Percentiles rank a stretch among this genome's conserved stretches.
Conservation (phyloP, 1,140 invertebrate species). For the Antheraea pernyi region DNA sequence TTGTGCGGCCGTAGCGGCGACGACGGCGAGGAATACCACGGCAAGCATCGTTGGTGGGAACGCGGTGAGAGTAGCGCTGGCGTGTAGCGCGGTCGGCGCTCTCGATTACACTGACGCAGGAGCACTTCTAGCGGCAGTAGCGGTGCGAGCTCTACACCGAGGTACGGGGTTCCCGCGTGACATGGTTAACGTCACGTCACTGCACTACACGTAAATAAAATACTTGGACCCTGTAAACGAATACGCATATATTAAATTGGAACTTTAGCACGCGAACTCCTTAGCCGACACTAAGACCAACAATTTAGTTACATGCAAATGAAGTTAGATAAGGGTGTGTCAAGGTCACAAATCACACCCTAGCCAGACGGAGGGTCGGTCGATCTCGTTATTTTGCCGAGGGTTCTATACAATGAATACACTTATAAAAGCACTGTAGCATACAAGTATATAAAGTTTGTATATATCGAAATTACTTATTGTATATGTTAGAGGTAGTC, state of each 20-base stretch:
- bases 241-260: background rate
- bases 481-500: background rate
- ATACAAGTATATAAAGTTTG: background rate
- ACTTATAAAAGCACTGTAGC: background rate
- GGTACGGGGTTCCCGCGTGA: slow-evolving; percentile 42
- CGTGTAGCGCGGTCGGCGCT: slow-evolving; percentile 55
- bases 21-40: slow-evolving; percentile 45
- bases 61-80: slow-evolving; percentile 19
- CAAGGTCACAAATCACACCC: slow-evolving; percentile 60
- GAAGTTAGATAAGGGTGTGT: slow-evolving; percentile 43
- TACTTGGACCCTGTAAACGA: slow-evolving; percentile 26
- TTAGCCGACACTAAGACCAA: background rate
- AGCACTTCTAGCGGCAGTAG: slow-evolving; percentile 32
- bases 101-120: slow-evolving; percentile 53
- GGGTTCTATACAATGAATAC: slow-evolving; percentile 43
- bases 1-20: slow-evolving; percentile 54
- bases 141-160: slow-evolving; percentile 26
- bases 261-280: background rate
- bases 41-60: slow-evolving; percentile 43
- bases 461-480: background rate
- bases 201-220: slow-evolving; percentile 22
- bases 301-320: slow-evolving; percentile 6
- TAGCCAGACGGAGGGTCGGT: slow-evolving; percentile 59
- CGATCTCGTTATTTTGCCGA: slow-evolving; percentile 22
- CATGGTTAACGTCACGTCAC: slow-evolving; percentile 32